phyloP scores from a whole-genome alignment of 2,888 invertebrate species.

The Polydesmus complanatus region DNA sequence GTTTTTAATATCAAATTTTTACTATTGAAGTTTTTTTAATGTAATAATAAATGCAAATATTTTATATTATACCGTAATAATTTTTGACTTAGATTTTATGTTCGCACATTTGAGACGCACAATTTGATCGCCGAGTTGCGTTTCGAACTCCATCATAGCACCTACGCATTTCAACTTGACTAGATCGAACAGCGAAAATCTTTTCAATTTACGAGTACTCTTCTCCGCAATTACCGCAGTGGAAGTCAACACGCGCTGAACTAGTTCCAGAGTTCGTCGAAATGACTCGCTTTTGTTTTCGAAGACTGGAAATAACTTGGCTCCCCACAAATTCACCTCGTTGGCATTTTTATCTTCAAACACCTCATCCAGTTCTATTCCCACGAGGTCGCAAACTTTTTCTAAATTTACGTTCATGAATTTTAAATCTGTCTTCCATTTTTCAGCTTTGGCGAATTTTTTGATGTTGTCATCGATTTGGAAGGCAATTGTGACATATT shows the following conservation, averaged over 20 bases:
- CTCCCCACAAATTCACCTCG: constrained; percentile 20
- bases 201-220: neutral
- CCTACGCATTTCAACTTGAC: neutral
- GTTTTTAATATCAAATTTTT: no score
- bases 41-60: no score
- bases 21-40: no score
- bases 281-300: constrained; percentile 21
- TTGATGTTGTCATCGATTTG: constrained; percentile 22
- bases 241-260: neutral
- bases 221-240: no score
- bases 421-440: constrained; percentile 3
- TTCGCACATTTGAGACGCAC: no score
- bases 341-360: constrained; percentile 7
- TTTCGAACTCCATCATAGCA: neutral
- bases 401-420: constrained; percentile 17
- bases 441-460: neutral
- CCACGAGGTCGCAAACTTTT: neutral
- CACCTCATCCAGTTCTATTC: neutral
- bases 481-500: constrained; percentile 23
- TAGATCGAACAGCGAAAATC: neutral
- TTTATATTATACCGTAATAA: no score
- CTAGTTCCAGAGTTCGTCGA: constrained; percentile 18
- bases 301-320: constrained; percentile 20
- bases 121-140: no score
- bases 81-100: no score